phyloP scores from a whole-genome alignment of 1,140 invertebrate species.

The Zaprionus kolodkinae region DNA sequence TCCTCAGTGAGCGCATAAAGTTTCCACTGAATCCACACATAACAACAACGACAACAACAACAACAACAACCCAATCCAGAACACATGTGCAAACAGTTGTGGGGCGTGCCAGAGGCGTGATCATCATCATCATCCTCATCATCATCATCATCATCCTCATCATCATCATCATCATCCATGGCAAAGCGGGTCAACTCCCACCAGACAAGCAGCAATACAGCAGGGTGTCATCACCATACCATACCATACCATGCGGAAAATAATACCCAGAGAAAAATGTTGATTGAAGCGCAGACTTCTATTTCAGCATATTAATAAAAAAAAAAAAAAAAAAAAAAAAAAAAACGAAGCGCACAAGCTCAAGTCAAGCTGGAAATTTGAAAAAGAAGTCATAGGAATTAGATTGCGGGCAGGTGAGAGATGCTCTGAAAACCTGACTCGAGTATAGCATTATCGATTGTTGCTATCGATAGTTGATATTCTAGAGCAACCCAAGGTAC shows the following conservation, averaged over 20 bases:
- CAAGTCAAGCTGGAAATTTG: not conserved
- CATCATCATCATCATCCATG: not conserved
- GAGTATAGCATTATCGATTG: not conserved
- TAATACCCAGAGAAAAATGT: not conserved
- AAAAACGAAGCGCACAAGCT: not conserved
- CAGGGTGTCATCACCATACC: not conserved
- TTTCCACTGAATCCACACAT: not conserved
- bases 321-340: not conserved
- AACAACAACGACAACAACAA: not conserved
- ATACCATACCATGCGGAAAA: not conserved
- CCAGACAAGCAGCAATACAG: not conserved
- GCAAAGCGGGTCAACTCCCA: slow-evolving; percentile 1
- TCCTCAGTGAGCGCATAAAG: not conserved
- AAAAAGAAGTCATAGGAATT: not conserved
- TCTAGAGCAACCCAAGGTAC: not conserved
- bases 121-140: slow-evolving; percentile 1
- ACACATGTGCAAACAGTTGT: slow-evolving; percentile 14
- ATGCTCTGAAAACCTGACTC: not conserved
- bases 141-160: slow-evolving; percentile 2
- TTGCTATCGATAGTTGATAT: not conserved
- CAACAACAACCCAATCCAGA: not conserved
- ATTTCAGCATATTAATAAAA: slow-evolving; percentile 4
- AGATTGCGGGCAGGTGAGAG: too few relatives aligned
- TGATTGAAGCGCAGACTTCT: not conserved
- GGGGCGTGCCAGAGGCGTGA: not conserved